These are phyloP conservation scores for Hymenopus coronatus DNA, from an alignment of 2,888 invertebrate genomes.

Conservation along the genomic window DNA sequence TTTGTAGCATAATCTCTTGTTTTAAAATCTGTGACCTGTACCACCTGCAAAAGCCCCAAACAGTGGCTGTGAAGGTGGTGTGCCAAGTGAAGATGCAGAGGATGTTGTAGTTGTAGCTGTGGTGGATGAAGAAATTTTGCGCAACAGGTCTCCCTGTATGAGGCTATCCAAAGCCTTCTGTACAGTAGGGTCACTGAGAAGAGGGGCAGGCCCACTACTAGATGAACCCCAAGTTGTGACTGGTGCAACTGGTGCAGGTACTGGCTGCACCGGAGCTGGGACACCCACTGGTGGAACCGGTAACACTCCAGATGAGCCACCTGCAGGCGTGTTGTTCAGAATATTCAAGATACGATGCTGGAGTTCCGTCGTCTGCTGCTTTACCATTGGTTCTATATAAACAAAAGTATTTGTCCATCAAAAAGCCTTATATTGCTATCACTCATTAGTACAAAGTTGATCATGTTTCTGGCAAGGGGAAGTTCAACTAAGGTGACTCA, in stretches of 20 bases:
- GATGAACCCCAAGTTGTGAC: slow-evolving; percentile 36
- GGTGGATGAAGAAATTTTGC: slow-evolving; percentile 26
- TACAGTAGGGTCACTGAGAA: slow-evolving; percentile 75
- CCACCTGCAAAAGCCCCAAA: slow-evolving; percentile 24
- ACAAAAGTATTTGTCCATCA: not conserved
- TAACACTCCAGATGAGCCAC: slow-evolving; percentile 37
- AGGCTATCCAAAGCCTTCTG: slow-evolving; percentile 75
- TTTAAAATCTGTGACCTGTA: slow-evolving; percentile 5
- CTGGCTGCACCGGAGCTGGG: slow-evolving; percentile 41
- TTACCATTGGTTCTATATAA: not conserved
- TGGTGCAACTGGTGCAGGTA: slow-evolving; percentile 45
- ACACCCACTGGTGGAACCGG: slow-evolving; percentile 25
- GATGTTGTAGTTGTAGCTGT: slow-evolving; percentile 5
- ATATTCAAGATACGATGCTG: slow-evolving; percentile 78
- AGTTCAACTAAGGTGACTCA: too few species aligned
- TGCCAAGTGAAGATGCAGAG: slow-evolving; percentile 18
- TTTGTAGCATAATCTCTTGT: not conserved
- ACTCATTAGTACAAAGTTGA: not conserved
- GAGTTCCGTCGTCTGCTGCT: slow-evolving; percentile 60
- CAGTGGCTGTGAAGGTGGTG: slow-evolving; percentile 26
- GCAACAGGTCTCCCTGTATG: slow-evolving; percentile 48
- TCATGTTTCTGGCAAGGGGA: too few species aligned
- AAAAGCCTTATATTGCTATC: too few species aligned
- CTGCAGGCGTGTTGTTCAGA: slow-evolving; percentile 58
- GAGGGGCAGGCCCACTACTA: slow-evolving; percentile 41